These are phyloP conservation scores for Karalla daura DNA, from an alignment of 2,797 vertebrate genomes.

Conservation along the genomic window DNA sequence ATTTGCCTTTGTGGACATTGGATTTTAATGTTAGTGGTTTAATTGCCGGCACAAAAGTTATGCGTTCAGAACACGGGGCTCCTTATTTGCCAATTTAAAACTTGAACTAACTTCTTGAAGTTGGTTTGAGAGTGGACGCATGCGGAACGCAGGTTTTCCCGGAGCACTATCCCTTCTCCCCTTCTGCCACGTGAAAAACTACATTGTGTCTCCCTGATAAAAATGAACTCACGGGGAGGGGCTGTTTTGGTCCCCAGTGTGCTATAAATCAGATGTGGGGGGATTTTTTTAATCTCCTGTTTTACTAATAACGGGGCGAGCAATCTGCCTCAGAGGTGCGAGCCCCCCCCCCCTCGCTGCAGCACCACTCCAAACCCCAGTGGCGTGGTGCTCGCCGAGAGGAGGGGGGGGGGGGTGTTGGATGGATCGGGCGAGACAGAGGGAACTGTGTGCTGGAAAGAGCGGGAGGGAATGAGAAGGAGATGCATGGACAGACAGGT, in stretches of 20 bases:
- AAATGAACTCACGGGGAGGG: constrained; percentile 18
- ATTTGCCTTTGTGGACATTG: too few species aligned
- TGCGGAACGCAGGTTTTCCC: too few species aligned
- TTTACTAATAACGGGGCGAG: constrained; percentile 51
- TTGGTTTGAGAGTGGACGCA: too few species aligned
- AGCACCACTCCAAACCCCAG: constrained; percentile 15
- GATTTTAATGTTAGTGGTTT: too few species aligned
- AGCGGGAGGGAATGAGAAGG: constrained; percentile 59
- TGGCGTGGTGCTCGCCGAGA: constrained; percentile 49
- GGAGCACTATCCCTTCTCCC: too few species aligned
- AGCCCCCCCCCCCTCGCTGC: not conserved
- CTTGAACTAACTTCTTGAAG: too few species aligned
- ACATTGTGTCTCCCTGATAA: constrained; percentile 26
- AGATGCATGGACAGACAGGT: constrained; percentile 80
- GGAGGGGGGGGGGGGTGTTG: too few species aligned
- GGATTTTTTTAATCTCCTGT: constrained; percentile 51
- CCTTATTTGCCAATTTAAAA: too few species aligned
- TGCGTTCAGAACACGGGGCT: too few species aligned
- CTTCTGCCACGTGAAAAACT: not conserved
- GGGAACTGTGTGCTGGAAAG: constrained; percentile 39
- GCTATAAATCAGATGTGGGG: constrained; percentile 43
- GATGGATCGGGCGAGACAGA: constrained; percentile 62
- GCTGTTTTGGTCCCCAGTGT: constrained; percentile 1
- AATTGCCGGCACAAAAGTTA: too few species aligned
- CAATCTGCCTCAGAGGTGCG: constrained; percentile 33